Evolutionary conservation across 2,888 invertebrate species (phyloP).

Genomic region (Plutella xylostella): DNA sequence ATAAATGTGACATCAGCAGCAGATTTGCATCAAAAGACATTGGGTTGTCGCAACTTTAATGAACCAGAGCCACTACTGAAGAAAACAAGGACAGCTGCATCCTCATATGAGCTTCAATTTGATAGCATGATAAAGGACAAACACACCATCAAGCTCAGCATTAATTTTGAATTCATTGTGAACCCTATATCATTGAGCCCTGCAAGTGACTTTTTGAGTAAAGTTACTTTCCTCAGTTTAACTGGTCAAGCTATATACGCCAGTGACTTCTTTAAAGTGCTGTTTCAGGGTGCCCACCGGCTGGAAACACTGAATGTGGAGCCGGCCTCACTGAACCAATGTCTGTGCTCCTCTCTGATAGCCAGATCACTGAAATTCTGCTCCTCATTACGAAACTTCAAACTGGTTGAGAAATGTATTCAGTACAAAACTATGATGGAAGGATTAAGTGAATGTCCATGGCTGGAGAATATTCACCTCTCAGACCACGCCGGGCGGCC

Average conservation of each 20-base stretch:
- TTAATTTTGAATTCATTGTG: constrained; percentile 28
- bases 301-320: constrained; percentile 37
- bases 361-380: too few relatives aligned
- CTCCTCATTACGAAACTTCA: too few relatives aligned
- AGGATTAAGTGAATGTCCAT: constrained; percentile 34
- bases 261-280: constrained; percentile 38
- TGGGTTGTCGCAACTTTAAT: background rate
- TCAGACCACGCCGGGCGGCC: constrained; percentile 24
- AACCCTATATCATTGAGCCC: constrained; percentile 28
- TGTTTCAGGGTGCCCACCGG: constrained; percentile 37
- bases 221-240: constrained; percentile 45
- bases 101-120: constrained; percentile 31
- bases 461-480: constrained; percentile 44
- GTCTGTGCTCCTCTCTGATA: too few relatives aligned
- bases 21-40: too few relatives aligned
- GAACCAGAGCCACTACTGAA: constrained; percentile 18
- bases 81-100: constrained; percentile 28
- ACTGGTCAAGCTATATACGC: constrained; percentile 30
- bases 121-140: constrained; percentile 33
- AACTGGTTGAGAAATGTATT: too few relatives aligned
- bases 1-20: too few relatives aligned
- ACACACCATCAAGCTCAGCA: constrained; percentile 23
- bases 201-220: constrained; percentile 32
- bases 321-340: background rate
- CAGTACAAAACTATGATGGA: too few relatives aligned